Percentiles rank a stretch among this genome's conserved stretches.
Conservation (phyloP, 1,140 invertebrate genomes). For the Eriocheir sinensis region DNA sequence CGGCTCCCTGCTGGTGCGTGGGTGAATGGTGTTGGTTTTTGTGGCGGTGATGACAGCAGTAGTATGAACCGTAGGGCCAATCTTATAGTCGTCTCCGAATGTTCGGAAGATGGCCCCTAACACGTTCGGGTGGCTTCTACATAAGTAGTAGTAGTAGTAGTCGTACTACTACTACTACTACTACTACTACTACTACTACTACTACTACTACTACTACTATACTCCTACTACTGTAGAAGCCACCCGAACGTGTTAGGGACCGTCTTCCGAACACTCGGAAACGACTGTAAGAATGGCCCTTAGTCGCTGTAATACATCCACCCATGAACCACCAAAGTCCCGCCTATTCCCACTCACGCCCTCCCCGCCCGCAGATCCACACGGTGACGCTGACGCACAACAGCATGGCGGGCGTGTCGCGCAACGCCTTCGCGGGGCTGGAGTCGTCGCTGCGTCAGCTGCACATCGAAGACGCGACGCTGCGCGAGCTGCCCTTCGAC, state of each 20-base stretch:
- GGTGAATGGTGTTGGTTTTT: background rate
- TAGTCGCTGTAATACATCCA: background rate
- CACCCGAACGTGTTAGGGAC: too few relatives aligned
- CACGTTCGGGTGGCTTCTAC: too few relatives aligned
- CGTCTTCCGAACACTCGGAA: too few relatives aligned
- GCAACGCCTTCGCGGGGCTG: constrained; percentile 79
- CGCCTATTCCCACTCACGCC: background rate
- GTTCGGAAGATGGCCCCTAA: too few relatives aligned
- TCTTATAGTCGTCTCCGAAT: too few relatives aligned
- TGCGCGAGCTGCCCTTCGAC: constrained; percentile 77
- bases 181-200: background rate
- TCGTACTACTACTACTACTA: too few relatives aligned
- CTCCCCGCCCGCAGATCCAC: constrained; percentile 66
- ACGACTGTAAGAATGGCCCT: background rate
- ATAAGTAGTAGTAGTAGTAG: too few relatives aligned
- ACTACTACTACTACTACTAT: too few relatives aligned
- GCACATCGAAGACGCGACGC: constrained; percentile 74
- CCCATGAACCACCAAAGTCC: background rate
- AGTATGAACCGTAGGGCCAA: background rate
- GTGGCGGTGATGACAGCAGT: background rate
- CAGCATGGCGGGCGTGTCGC: constrained; percentile 69
- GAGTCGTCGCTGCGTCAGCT: constrained; percentile 78
- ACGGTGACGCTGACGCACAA: constrained; percentile 77
- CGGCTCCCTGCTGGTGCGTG: constrained; percentile 73
- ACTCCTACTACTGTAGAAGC: too few relatives aligned